Percentiles rank a stretch among this genome's conserved stretches.
phyloP scores from a whole-genome alignment of 1,140 invertebrate species.

The Lasioglossum baleicum region DNA sequence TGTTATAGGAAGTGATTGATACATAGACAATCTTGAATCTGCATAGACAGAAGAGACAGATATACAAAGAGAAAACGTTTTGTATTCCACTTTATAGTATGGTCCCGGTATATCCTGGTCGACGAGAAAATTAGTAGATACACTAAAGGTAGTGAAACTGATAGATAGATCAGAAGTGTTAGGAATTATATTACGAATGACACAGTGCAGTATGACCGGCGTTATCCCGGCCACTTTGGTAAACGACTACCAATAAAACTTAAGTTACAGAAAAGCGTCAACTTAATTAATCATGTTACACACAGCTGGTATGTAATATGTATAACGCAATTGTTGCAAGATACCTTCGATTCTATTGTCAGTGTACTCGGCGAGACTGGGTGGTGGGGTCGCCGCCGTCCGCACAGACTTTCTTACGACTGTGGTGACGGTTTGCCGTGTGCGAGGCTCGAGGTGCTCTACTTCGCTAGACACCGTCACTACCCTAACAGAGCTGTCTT shows the following conservation, averaged over 20 bases:
- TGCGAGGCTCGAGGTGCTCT: slow-evolving; percentile 77
- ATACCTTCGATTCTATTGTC: slow-evolving; percentile 80
- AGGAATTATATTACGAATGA: slow-evolving; percentile 63
- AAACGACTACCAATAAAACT: slow-evolving; percentile 72
- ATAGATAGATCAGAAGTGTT: slow-evolving; percentile 55
- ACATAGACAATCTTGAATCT: background rate
- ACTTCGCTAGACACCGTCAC: slow-evolving; percentile 67
- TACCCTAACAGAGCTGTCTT: slow-evolving; percentile 65
- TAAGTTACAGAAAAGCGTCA: slow-evolving; percentile 78
- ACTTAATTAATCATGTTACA: slow-evolving; percentile 80
- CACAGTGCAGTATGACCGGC: slow-evolving; percentile 66
- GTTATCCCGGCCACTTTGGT: slow-evolving; percentile 58
- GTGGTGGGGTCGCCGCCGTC: slow-evolving; percentile 79
- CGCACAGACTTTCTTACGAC: slow-evolving; percentile 80
- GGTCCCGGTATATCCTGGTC: background rate
- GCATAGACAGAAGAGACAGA: background rate
- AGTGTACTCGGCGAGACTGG: slow-evolving; percentile 79
- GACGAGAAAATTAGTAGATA: slow-evolving; percentile 38
- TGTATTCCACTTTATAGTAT: slow-evolving; percentile 36
- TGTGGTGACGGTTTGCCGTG: slow-evolving; percentile 79
- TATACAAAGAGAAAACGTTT: background rate
- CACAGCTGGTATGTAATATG: slow-evolving; percentile 80
- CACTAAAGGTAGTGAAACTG: slow-evolving; percentile 41
- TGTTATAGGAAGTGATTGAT: background rate
- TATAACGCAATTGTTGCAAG: slow-evolving; percentile 80